Evolutionary conservation across 2,797 vertebrate genomes (phyloP), one percentile per base, ranked within the genome.

Genomic region (Buphagus erythrorhynchus): DNA sequence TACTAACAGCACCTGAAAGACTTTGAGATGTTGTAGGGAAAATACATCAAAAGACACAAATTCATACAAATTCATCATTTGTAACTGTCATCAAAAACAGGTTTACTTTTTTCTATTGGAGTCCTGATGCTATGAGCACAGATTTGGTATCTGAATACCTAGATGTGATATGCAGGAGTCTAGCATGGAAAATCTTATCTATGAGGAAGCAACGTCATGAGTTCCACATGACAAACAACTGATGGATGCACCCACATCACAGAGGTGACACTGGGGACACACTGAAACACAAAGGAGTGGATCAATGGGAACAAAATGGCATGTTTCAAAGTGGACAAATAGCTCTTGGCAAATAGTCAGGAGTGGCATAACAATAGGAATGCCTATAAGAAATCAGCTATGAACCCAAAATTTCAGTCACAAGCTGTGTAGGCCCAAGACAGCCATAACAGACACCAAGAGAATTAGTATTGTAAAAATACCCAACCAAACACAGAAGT

Each of bases 211-310:
- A 81, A 42, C 6, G 4, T 94, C 91, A 93, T 73, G 91, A 75
- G 36, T 26, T 86, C 73, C 91, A 90, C 79, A n/a, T 94, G 96
- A 96, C 84, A 89, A 1, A 0, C 77, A 96, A 90, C 91, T 93
- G 87, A 92, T 91, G 89, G 82, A 91, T 90, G 82, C 4, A 1
- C 36, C 62, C 54, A 21, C 66, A 54, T 84, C 85, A 88, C 59
- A 90, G 85, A 86, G 96, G 96, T 97, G 93, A 97, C 87, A 84
- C 67, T 94, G 87, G 45, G 96, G 94, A 86, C 95, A 93, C 88
- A 83, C 31, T 54, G 75, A 87, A 95, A 84, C 82, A 93, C 62
- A 95, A 93, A 95, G 48, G 59, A 95, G 14, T 57, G 48, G 86
- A 97, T 96, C 96, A 96, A 96, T 97, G 36, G 73, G 66, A 94